Evolutionary conservation across 2,888 invertebrate genomes (phyloP).

Genomic region (Mythimna ferrago): DNA sequence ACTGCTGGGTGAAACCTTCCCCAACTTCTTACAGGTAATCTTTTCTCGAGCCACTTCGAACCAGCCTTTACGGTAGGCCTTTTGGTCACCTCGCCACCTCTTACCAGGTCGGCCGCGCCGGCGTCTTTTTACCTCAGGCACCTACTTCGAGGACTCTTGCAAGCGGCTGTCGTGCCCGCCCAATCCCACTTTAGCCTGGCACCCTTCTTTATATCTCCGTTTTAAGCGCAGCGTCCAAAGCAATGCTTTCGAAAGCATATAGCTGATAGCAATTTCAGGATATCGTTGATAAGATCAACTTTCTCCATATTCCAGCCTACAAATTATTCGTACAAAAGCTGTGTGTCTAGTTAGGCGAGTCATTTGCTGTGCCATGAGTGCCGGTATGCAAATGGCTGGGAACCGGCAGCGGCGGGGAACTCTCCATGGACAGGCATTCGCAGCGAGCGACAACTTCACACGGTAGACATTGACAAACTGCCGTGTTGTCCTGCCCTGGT

Average conservation of each 20-base stretch:
- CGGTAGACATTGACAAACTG: conserved; percentile 50
- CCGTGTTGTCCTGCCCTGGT: conserved; percentile 15
- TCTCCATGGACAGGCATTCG: conserved; percentile 32
- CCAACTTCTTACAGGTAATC: too few species aligned
- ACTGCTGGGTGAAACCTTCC: too few species aligned
- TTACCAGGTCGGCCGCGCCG: too few species aligned
- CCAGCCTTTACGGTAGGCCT: too few species aligned
- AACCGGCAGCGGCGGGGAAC: conserved; percentile 31
- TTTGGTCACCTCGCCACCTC: too few species aligned
- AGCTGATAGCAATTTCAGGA: background rate
- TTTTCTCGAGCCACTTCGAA: too few species aligned
- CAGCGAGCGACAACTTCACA: conserved; percentile 39
- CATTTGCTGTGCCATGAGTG: conserved; percentile 17
- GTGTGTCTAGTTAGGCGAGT: conserved; percentile 24
- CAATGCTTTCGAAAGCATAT: background rate
- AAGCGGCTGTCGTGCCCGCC: too few species aligned
- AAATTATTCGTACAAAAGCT: conserved; percentile 25
- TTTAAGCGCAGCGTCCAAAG: background rate
- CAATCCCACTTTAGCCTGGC: too few species aligned
- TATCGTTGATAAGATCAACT: background rate
- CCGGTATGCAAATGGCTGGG: conserved; percentile 53
- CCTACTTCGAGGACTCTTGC: too few species aligned
- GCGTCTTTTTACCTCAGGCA: too few species aligned
- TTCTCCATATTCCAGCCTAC: conserved; percentile 4
- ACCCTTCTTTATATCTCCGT: too few species aligned